These are phyloP conservation scores for Drosophila persimilis DNA, from an alignment of 1,140 invertebrate genomes.

Conservation along the genomic window DNA sequence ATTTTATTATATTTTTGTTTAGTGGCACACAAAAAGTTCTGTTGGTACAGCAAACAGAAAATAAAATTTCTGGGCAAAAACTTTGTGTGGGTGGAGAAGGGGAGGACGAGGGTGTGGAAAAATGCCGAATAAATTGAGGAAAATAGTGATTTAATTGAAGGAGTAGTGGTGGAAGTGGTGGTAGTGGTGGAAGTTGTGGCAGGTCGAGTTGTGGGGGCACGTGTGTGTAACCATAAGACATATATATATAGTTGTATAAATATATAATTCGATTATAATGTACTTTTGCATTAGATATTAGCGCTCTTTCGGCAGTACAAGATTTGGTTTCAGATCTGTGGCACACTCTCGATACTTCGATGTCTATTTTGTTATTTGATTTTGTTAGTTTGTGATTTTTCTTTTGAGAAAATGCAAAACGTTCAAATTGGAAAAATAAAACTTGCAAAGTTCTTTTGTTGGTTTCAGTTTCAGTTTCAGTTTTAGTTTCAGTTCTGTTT, in stretches of 20 bases:
- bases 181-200: constrained; percentile 8
- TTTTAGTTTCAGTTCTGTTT: neutral
- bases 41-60: constrained; percentile 40
- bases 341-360: constrained; percentile 39
- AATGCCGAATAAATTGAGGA: constrained; percentile 47
- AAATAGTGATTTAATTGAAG: neutral
- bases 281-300: constrained; percentile 37
- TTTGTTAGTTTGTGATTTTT: constrained; percentile 9
- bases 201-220: constrained; percentile 52
- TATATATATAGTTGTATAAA: constrained; percentile 62
- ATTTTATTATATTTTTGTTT: constrained; percentile 24
- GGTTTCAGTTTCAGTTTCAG: constrained; percentile 11
- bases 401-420: constrained; percentile 71
- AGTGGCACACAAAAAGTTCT: constrained; percentile 44
- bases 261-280: constrained; percentile 55
- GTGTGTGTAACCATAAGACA: constrained; percentile 83
- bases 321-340: constrained; percentile 39
- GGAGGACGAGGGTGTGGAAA: constrained; percentile 2
- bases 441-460: constrained; percentile 43
- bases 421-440: constrained; percentile 51
- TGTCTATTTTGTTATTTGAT: constrained; percentile 22
- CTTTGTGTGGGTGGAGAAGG: constrained; percentile 15
- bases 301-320: constrained; percentile 35
- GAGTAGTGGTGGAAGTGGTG: constrained; percentile 17
- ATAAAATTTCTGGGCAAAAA: constrained; percentile 60